phyloP scores from a whole-genome alignment of 2,797 vertebrate genomes.

The Coranthus polyacanthus region DNA sequence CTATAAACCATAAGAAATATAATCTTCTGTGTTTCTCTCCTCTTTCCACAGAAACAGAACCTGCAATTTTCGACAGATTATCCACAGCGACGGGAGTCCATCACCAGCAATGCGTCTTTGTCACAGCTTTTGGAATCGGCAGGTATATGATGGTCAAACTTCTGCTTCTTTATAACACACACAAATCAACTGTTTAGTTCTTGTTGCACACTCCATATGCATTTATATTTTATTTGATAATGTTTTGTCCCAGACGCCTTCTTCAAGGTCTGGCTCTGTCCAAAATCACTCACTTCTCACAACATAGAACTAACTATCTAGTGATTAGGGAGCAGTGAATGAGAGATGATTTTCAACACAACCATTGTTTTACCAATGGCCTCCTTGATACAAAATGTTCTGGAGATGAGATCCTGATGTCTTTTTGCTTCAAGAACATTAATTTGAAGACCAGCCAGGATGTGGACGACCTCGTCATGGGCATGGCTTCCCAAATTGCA shows the following conservation, averaged over 20 bases:
- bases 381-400: too few species aligned
- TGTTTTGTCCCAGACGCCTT: too few species aligned
- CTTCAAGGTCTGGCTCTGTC: too few species aligned
- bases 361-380: neutral
- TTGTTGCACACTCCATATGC: too few species aligned
- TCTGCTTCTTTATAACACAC: too few species aligned
- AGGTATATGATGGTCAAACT: slow-evolving; percentile 79
- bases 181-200: too few species aligned
- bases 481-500: slow-evolving; percentile 95
- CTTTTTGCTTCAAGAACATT: slow-evolving; percentile 77
- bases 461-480: slow-evolving; percentile 91
- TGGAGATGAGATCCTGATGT: neutral
- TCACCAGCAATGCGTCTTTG: slow-evolving; percentile 90
- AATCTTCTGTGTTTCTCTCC: too few species aligned
- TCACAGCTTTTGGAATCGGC: slow-evolving; percentile 95
- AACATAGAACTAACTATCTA: too few species aligned
- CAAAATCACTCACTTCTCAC: too few species aligned
- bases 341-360: too few species aligned
- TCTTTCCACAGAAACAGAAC: slow-evolving; percentile 81
- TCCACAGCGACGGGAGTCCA: slow-evolving; percentile 49
- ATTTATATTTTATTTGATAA: too few species aligned
- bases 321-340: too few species aligned
- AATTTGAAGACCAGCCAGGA: slow-evolving; percentile 80
- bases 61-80: slow-evolving; percentile 83
- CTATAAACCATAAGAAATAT: neutral